These are phyloP conservation scores for Lampris incognitus DNA, from an alignment of 2,113 vertebrate species.

Conservation along the genomic window DNA sequence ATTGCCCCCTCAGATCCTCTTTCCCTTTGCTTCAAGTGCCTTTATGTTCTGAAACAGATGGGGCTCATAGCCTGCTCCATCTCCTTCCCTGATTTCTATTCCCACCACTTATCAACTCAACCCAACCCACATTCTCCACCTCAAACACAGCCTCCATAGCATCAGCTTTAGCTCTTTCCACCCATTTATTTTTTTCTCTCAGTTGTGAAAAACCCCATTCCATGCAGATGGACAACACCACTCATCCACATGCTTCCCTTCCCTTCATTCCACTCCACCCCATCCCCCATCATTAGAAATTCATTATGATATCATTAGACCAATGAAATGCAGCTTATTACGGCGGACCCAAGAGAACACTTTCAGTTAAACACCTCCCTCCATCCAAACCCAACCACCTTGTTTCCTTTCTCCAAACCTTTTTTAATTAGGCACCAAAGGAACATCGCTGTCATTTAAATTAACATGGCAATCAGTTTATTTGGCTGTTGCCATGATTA, in stretches of 20 bases:
- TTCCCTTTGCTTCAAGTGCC: constrained; percentile 14
- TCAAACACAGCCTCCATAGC: background rate
- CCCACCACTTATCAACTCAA: constrained; percentile 27
- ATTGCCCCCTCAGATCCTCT: constrained; percentile 62
- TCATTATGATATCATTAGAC: constrained; percentile 82
- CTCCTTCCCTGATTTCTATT: constrained; percentile 59
- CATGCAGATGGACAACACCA: background rate
- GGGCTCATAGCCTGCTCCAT: constrained; percentile 42
- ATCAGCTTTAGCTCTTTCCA: constrained; percentile 29
- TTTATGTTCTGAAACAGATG: constrained; percentile 51
- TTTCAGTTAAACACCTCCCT: constrained; percentile 75
- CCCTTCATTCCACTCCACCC: constrained; percentile 24
- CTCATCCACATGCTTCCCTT: constrained; percentile 13
- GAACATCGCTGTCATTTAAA: constrained; percentile 81
- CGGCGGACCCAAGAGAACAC: constrained; percentile 70
- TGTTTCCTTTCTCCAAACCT: constrained; percentile 57
- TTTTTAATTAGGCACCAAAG: constrained; percentile 81
- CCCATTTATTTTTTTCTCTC: background rate
- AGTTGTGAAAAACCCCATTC: background rate
- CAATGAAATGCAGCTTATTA: constrained; percentile 77
- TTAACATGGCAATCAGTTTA: constrained; percentile 83
- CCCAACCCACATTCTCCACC: constrained; percentile 29
- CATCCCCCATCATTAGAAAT: constrained; percentile 77
- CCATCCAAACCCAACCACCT: constrained; percentile 61
- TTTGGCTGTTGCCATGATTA: constrained; percentile 80